phyloP scores from a whole-genome alignment of 2,797 vertebrate genomes.

The Urocyon cinereoargenteus region DNA sequence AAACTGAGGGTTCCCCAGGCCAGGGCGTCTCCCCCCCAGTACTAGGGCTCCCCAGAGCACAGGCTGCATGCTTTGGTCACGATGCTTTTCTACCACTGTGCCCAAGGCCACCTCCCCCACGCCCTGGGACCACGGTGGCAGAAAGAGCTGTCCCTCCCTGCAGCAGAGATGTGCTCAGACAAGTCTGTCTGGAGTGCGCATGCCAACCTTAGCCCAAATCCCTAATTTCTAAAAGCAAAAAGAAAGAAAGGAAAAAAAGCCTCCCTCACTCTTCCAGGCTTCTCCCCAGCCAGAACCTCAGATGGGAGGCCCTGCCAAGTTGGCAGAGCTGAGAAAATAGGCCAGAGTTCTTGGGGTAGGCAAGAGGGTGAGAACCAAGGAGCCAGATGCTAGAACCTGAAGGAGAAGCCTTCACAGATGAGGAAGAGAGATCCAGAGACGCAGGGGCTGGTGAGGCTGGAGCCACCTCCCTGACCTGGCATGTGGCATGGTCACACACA shows the following conservation, averaged over 20 bases:
- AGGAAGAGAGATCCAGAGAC: neutral
- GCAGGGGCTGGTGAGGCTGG: neutral
- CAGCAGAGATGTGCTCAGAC: slow-evolving; percentile 38
- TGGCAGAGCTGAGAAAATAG: slow-evolving; percentile 45
- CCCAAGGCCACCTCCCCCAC: neutral
- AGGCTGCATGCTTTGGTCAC: neutral
- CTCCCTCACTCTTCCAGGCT: slow-evolving; percentile 32
- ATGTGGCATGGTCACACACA: neutral
- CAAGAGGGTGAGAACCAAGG: neutral
- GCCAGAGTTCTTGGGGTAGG: neutral
- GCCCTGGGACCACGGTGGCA: neutral
- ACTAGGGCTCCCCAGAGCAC: neutral
- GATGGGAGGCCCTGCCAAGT: slow-evolving; percentile 50
- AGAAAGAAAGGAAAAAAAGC: neutral
- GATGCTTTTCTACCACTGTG: neutral
- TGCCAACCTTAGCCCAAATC: slow-evolving; percentile 63
- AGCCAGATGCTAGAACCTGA: neutral
- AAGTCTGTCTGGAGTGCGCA: slow-evolving; percentile 55
- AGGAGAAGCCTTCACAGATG: neutral
- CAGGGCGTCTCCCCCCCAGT: neutral
- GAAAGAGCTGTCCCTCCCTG: neutral
- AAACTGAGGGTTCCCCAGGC: neutral
- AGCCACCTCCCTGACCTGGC: neutral
- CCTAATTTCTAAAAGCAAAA: slow-evolving; percentile 63
- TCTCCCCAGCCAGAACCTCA: slow-evolving; percentile 69